Evolutionary conservation across 2,888 invertebrate genomes (phyloP).

Genomic region (Boloria euphrosyne): DNA sequence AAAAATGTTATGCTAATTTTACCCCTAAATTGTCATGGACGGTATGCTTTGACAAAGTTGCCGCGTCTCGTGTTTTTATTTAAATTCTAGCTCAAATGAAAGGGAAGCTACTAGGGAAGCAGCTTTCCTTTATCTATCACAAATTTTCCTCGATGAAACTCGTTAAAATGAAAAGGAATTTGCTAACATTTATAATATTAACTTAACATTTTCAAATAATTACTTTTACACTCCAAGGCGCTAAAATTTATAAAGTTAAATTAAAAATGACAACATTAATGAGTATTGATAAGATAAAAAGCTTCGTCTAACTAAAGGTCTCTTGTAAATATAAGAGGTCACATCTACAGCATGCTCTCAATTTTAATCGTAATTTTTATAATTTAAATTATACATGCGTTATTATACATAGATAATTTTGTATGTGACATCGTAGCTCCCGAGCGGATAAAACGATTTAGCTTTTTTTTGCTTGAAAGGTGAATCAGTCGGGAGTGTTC

Average conservation of each 20-base stretch:
- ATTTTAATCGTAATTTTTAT: not conserved
- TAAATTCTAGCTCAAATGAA: slow-evolving; percentile 14
- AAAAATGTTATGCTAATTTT: slow-evolving; percentile 63
- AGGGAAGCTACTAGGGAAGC: not conserved
- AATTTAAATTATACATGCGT: not conserved
- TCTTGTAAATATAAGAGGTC: slow-evolving; percentile 10
- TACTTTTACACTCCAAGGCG: not conserved
- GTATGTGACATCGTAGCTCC: too few species aligned
- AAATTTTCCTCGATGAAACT: not conserved
- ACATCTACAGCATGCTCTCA: slow-evolving; percentile 25
- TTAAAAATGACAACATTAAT: slow-evolving; percentile 2
- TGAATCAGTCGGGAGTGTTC: too few species aligned
- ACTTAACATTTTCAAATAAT: too few species aligned
- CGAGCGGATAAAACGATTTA: too few species aligned
- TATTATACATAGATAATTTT: too few species aligned
- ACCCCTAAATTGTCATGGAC: slow-evolving; percentile 48
- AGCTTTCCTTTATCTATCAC: slow-evolving; percentile 5
- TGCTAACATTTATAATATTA: too few species aligned
- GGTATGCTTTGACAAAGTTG: slow-evolving; percentile 62
- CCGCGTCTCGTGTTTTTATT: slow-evolving; percentile 6
- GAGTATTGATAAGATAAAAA: slow-evolving; percentile 29
- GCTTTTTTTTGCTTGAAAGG: too few species aligned
- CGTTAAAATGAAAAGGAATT: not conserved
- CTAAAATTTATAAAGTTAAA: slow-evolving; percentile 4
- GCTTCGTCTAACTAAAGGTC: slow-evolving; percentile 30